Conservation (phyloP, 2,797 vertebrate genomes). For the Dicrostonyx torquatus region DNA sequence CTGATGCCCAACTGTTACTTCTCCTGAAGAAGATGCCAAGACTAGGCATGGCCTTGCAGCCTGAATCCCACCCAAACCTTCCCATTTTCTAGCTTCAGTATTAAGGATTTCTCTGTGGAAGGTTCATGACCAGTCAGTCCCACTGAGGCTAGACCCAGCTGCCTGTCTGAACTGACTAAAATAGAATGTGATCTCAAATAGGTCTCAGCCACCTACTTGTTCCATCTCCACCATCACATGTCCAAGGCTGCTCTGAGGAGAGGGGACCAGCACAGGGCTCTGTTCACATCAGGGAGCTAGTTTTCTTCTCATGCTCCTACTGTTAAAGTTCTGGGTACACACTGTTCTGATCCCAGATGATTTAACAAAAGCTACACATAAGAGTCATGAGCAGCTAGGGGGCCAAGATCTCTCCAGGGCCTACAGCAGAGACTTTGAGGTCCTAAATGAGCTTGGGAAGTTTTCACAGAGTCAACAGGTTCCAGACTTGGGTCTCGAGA, state of each 20-base stretch:
- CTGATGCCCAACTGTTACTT: background rate
- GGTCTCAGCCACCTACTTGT: background rate
- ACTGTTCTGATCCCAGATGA: background rate
- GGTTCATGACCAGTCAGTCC: background rate
- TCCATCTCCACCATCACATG: accelerated
- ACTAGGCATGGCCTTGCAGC: background rate
- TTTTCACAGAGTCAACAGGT: background rate
- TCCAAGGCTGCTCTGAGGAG: background rate
- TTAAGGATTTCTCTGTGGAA: background rate
- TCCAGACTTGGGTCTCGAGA: accelerated
- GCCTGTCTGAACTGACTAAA: background rate
- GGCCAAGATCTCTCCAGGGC: background rate
- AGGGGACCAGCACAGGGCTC: background rate
- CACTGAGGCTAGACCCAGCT: background rate
- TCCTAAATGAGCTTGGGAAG: background rate
- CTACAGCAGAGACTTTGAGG: background rate
- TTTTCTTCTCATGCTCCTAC: background rate
- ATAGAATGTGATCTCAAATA: background rate
- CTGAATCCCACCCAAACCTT: no score
- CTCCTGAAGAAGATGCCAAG: background rate
- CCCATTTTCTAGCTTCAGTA: background rate
- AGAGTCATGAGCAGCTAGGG: background rate
- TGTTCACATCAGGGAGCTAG: background rate
- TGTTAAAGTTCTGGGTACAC: background rate
- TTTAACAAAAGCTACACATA: background rate